Evolutionary conservation across 2,113 vertebrate genomes (phyloP), one percentile per base, ranked within the genome.

Genomic region (Tinamus guttatus): DNA sequence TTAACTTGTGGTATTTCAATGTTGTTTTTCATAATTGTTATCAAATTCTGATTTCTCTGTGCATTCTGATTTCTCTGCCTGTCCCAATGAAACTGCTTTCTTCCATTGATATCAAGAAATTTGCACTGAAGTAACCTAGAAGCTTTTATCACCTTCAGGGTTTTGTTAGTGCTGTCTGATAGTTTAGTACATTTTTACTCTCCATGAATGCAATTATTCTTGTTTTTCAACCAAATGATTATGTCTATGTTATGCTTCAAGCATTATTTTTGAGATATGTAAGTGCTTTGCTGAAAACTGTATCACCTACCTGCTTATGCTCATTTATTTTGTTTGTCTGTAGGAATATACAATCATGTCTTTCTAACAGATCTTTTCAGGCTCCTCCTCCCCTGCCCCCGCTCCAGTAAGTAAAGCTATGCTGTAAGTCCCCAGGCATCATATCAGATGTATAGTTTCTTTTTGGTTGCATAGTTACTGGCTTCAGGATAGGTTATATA

Each of bases 141-240:
- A 83, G 36, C 17, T 78, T 13, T 87, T 90, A 34, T 32, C 21
- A 62, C 28, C 40, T 70, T 85, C 89, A 87, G 12, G 63, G 64
- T 89, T 88, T 60, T 91, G 18, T 90, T 92, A 92, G 34, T 85
- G 56, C 83, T 89, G 20, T 85, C 78, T 76, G 69, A 95, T 65
- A 79, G 43, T 71, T 51, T 51, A 90, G n/a, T 76, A 71, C 78
- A 87, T 95, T 81, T 56, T 86, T 89, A 60, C 49, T 78, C 47
- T 94, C 94, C 85, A 59, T 96, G 97, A 96, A 93, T 94, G 79
- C 28, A 56, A 58, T 86, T 94, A 60, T 83, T 81, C 14, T 74
- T 91, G 47, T 56, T 38, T 90, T 95, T 89, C 82, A 87, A 89
- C 82, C 75, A 12, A 6, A 38, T 36, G 41, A 60, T 92, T 76